Evolutionary conservation across 23 tunicate genomes (phyloP).

Genomic region (Ascidia mentula): DNA sequence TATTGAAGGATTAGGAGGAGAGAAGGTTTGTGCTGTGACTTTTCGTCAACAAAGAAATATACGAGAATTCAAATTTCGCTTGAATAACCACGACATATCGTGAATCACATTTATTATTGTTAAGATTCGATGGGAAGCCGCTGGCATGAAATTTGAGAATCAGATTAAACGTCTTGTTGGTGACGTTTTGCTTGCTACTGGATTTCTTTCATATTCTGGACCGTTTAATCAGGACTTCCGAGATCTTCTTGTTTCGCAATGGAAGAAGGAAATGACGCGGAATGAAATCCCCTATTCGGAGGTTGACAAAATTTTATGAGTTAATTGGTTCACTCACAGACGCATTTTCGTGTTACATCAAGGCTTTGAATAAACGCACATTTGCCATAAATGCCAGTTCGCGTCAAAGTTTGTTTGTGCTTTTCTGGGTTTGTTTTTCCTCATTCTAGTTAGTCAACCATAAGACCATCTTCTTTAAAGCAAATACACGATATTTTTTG

Average conservation of each 20-base stretch:
- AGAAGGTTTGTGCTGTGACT: conserved; percentile 31
- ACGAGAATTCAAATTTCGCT: not conserved
- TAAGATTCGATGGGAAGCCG: conserved; percentile 71
- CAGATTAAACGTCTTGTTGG: conserved; percentile 76
- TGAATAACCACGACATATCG: not conserved
- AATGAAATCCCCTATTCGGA: conserved; percentile 77
- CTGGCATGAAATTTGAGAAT: conserved; percentile 56
- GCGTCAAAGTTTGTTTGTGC: no score
- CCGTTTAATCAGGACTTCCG: conserved; percentile 91
- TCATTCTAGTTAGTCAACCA: no score
- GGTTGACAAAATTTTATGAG: conserved; percentile 21
- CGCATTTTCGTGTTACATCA: no score
- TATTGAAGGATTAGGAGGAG: conserved; percentile 85
- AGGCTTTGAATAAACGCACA: no score
- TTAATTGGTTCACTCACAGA: no score
- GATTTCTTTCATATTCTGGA: conserved; percentile 85
- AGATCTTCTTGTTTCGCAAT: conserved; percentile 41
- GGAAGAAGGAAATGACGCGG: conserved; percentile 66
- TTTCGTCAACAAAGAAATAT: not conserved
- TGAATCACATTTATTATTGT: not conserved
- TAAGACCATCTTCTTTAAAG: no score
- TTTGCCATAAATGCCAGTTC: no score
- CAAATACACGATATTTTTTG: no score
- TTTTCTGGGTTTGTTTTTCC: no score
- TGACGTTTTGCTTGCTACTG: conserved; percentile 79